Conservation (phyloP, 2,113 vertebrate genomes). For the human region DNA sequence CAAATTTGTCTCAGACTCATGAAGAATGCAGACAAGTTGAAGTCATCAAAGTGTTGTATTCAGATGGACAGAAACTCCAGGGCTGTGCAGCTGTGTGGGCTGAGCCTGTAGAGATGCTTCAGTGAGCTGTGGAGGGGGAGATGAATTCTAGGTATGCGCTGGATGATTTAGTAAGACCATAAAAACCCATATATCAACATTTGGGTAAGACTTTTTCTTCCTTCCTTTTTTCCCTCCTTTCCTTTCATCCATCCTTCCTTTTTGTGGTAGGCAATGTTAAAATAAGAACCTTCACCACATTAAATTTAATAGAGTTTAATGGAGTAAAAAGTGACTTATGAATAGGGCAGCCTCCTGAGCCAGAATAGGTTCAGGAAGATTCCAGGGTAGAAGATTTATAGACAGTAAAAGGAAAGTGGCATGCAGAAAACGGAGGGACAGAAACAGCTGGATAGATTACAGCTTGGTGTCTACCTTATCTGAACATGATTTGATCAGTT, state of each 20-base stretch:
- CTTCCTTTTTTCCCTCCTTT: background rate
- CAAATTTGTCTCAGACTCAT: background rate
- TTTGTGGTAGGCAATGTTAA: background rate
- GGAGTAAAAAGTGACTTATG: no score
- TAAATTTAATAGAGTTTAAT: no score
- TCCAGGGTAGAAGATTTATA: no score
- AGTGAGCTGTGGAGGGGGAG: fast-evolving
- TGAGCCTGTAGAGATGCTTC: background rate
- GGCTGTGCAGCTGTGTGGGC: background rate
- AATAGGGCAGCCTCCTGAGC: no score
- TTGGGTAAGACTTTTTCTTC: background rate
- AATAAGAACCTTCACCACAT: no score
- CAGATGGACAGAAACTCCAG: background rate
- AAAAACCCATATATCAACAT: background rate
- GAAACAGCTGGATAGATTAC: no score
- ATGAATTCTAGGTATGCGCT: background rate
- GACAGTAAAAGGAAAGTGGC: no score
- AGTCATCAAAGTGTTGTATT: background rate
- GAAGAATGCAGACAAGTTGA: background rate
- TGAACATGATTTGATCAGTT: no score
- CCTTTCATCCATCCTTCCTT: background rate
- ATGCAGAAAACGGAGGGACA: no score
- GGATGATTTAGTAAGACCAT: background rate
- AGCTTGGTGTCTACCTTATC: no score
- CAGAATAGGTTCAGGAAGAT: no score